Base-by-base conservation (phyloP, 2,888 invertebrate species). In the Tipula vernalis region DNA sequence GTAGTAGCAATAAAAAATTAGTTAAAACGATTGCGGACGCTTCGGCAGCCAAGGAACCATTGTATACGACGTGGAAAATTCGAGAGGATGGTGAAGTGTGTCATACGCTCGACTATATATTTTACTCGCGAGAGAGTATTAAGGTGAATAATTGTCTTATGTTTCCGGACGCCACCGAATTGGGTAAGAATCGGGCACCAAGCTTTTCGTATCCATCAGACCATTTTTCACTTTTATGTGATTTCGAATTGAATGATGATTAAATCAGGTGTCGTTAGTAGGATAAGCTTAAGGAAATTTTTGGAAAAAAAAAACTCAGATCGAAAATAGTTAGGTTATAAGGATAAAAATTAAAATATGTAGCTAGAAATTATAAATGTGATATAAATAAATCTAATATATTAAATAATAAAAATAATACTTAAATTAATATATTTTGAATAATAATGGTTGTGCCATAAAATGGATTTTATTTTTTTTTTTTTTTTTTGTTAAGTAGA, bases 11-110 rank as follows among this genome's bases (percentile, higher is more conserved):
- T 41, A 42, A 85, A 47, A 18, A 39, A 18, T 28, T 51, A 3
- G 85, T 28, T n/a, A 36, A 84, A 71, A 87, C 87, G n/a, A 71
- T 85, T n/a, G 88, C 90, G 3, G 88, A 89, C 15, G 88, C 90
- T 12, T 90, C 91, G 0, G 91, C 91, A 8, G 91, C 91, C 39
- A 89, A 92, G 18, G 96, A 96, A 89, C 95, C 95, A 0, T 92
- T 93, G 0, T 96, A 95, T 90, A 96, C 96, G 0, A 96, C 96
- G 0, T 96, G 96, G 95, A 96, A 96, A 90, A 93, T 94, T 42
- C 92, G 96, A 0, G 95, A 94, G 87, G 94, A 95, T 88, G 94
- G 94, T 5, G 95, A 96, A 90, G 92, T 93, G 83, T 95, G 95
- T 88, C 95, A 95, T 89, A 95, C 95, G 4, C 94, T 96, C 87